Conservation (phyloP, 2,888 invertebrate genomes). For the Philonicus albiceps region DNA sequence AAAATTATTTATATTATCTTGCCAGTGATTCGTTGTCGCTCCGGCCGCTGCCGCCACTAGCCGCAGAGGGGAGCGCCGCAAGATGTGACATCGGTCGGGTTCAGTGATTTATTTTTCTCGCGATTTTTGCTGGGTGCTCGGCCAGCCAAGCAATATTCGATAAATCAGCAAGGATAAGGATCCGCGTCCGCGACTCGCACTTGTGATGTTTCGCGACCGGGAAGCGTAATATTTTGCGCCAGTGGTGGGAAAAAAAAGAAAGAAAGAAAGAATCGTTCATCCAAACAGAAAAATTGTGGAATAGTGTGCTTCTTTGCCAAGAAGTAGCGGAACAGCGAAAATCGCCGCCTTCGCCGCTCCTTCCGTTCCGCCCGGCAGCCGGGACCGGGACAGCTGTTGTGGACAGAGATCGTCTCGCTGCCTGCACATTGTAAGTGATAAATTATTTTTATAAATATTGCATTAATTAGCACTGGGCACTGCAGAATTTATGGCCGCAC, state of each 20-base stretch:
- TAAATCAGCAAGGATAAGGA: not conserved
- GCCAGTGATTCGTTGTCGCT: constrained; percentile 14
- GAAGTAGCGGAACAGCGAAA: not conserved
- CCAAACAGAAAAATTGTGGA: constrained; percentile 15
- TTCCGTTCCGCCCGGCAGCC: not conserved
- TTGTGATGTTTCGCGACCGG: not conserved
- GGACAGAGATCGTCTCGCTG: not conserved
- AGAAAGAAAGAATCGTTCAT: not conserved
- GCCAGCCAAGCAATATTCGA: constrained; percentile 1
- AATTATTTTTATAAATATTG: constrained; percentile 12
- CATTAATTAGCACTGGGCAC: not conserved
- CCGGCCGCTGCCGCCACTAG: not conserved
- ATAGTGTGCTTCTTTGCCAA: not conserved
- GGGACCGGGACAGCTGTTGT: constrained; percentile 25
- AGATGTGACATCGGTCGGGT: constrained; percentile 34
- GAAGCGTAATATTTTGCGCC: not conserved
- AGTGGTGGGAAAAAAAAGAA: not conserved
- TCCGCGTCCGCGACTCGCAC: not conserved
- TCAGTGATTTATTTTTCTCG: constrained; percentile 31
- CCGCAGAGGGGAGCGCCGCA: constrained; percentile 1
- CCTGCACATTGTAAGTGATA: constrained; percentile 29
- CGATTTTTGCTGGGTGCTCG: constrained; percentile 4
- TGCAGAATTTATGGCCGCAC: not conserved
- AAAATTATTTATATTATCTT: constrained; percentile 37
- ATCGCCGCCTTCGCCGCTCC: not conserved